phyloP scores from a whole-genome alignment of 2,888 invertebrate species.

The Coronaproctus castanopsis region DNA sequence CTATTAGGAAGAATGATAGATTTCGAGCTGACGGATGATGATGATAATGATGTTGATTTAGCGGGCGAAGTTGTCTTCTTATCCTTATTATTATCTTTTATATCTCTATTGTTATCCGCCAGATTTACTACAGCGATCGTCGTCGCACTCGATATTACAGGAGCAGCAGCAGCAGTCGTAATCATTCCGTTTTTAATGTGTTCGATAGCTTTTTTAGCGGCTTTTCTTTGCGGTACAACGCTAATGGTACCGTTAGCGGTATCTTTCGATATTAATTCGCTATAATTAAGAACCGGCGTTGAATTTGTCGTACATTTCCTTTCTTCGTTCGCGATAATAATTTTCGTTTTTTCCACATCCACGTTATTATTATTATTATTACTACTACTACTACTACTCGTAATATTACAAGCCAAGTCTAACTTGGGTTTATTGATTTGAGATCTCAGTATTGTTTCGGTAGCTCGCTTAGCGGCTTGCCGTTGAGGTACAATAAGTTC shows the following conservation, averaged over 20 bases:
- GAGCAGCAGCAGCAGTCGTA: constrained; percentile 27
- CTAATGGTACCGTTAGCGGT: constrained; percentile 26
- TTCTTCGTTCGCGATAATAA: not conserved
- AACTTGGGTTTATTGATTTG: constrained; percentile 22
- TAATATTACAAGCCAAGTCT: not conserved
- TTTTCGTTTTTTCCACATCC: not conserved
- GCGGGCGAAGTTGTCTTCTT: not conserved
- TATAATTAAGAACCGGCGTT: no score
- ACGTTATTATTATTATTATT: constrained; percentile 18
- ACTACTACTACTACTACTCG: not conserved
- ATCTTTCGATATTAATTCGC: not conserved
- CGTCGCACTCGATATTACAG: no score
- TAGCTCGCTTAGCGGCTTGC: constrained; percentile 77
- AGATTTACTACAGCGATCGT: no score
- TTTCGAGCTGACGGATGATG: not conserved
- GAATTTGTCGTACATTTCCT: no score
- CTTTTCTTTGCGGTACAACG: constrained; percentile 74
- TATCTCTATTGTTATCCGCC: not conserved
- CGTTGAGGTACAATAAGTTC: constrained; percentile 74
- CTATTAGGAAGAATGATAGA: not conserved
- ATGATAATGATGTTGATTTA: not conserved
- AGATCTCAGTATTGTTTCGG: constrained; percentile 52
- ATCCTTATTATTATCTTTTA: not conserved
- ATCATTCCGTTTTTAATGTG: constrained; percentile 61
- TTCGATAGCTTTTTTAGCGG: constrained; percentile 77